phyloP scores from a whole-genome alignment of 1,140 invertebrate genomes.

The Drosophila suzukii region DNA sequence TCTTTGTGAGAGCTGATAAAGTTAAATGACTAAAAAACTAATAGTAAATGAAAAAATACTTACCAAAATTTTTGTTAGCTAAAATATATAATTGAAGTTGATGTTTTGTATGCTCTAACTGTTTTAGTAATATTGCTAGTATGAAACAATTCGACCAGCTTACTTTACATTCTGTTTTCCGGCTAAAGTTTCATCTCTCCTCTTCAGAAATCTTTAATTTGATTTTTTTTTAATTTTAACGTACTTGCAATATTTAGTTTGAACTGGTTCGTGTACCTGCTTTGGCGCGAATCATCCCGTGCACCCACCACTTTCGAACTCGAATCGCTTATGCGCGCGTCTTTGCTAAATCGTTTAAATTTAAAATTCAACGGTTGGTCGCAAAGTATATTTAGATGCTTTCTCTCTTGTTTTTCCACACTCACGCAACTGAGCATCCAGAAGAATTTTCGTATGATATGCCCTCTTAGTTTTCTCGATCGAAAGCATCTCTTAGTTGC shows the following conservation, averaged over 20 bases:
- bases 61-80: too few relatives aligned
- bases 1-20: too few relatives aligned
- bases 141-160: too few relatives aligned
- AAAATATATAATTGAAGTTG: too few relatives aligned
- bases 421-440: background rate
- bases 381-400: constrained; percentile 16
- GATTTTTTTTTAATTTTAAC: too few relatives aligned
- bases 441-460: background rate
- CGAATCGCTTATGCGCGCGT: background rate
- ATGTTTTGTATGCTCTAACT: too few relatives aligned
- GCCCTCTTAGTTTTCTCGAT: constrained; percentile 13
- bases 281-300: background rate
- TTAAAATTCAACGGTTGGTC: constrained; percentile 18
- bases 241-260: background rate
- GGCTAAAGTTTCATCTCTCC: too few relatives aligned
- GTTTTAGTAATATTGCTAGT: too few relatives aligned
- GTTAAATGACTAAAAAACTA: too few relatives aligned
- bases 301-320: background rate
- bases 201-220: too few relatives aligned
- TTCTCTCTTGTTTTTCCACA: constrained; percentile 1
- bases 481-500: constrained; percentile 29
- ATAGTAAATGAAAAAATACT: too few relatives aligned
- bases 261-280: constrained; percentile 11
- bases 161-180: too few relatives aligned
- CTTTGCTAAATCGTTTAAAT: constrained; percentile 2